These are phyloP conservation scores for Palythoa heliodiscus DNA, from an alignment of 92 coral and sea anemone genomes.

Conservation along the genomic window DNA sequence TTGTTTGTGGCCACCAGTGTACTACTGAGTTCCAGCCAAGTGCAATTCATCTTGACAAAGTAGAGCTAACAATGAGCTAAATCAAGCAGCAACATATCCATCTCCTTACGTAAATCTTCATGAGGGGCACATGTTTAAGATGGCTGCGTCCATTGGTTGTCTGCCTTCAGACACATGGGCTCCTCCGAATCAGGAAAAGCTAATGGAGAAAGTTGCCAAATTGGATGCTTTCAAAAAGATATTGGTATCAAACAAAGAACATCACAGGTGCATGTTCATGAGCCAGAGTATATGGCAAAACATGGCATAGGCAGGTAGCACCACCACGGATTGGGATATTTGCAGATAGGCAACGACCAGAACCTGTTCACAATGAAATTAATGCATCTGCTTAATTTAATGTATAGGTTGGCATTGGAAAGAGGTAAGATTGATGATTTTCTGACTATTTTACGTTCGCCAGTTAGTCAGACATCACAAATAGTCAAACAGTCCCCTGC, in stretches of 20 bases:
- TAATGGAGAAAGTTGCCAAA: conserved; percentile 18
- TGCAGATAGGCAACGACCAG: conserved; percentile 34
- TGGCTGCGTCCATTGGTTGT: conserved; percentile 58
- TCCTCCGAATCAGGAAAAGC: conserved; percentile 38
- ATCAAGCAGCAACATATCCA: neutral
- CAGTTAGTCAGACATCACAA: neutral
- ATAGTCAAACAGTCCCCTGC: neutral
- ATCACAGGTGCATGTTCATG: conserved; percentile 25
- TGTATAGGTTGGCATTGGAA: conserved; percentile 21
- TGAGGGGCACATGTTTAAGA: neutral
- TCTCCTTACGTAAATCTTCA: neutral
- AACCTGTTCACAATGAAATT: conserved; percentile 45
- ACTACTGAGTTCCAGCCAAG: conserved; percentile 66
- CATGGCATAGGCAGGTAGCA: conserved; percentile 67
- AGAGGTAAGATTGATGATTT: conserved; percentile 22
- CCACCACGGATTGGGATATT: conserved; percentile 57
- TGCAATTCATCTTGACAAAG: conserved; percentile 39
- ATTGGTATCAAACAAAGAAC: conserved; percentile 1
- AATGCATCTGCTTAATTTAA: conserved; percentile 37
- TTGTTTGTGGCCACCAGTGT: conserved; percentile 56
- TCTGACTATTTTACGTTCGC: neutral
- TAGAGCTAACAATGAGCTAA: no score
- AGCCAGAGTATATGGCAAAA: conserved; percentile 47
- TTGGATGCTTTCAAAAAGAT: conserved; percentile 17
- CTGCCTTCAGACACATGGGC: conserved; percentile 37